Conservation (phyloP, 2,113 vertebrate species). For the Cervus canadensis region DNA sequence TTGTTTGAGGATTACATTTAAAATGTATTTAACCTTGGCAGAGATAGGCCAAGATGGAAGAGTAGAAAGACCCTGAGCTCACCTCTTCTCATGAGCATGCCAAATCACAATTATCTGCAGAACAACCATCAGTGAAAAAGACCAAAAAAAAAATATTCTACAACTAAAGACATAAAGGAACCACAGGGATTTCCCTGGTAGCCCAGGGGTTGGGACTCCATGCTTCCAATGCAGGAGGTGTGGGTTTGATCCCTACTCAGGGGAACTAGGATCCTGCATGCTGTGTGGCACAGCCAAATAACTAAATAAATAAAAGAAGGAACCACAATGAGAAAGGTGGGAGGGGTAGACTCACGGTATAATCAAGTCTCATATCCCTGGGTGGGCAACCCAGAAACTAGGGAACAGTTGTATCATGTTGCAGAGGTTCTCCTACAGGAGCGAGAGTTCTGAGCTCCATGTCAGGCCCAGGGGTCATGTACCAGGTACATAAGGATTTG, state of each 20-base stretch:
- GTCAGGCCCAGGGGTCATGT: neutral
- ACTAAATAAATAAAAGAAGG: neutral
- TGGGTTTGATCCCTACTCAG: neutral
- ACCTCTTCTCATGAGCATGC: neutral
- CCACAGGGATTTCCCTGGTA: neutral
- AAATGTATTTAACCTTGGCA: neutral
- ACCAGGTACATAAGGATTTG: neutral
- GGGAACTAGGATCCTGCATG: neutral
- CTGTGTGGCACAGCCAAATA: neutral
- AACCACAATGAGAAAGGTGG: neutral
- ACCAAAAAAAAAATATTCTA: neutral
- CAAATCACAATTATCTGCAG: neutral
- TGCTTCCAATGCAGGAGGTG: neutral
- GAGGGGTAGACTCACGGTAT: neutral
- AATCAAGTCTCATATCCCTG: neutral
- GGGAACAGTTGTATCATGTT: no score
- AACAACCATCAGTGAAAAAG: neutral
- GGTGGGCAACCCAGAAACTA: no score
- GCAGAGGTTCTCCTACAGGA: neutral
- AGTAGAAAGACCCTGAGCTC: neutral
- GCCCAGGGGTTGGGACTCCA: neutral
- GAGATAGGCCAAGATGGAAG: neutral
- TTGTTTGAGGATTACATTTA: neutral
- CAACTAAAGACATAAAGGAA: neutral
- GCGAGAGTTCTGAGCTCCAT: neutral